phyloP scores from a whole-genome alignment of 2,888 invertebrate species.

The Hydraecia micacea region DNA sequence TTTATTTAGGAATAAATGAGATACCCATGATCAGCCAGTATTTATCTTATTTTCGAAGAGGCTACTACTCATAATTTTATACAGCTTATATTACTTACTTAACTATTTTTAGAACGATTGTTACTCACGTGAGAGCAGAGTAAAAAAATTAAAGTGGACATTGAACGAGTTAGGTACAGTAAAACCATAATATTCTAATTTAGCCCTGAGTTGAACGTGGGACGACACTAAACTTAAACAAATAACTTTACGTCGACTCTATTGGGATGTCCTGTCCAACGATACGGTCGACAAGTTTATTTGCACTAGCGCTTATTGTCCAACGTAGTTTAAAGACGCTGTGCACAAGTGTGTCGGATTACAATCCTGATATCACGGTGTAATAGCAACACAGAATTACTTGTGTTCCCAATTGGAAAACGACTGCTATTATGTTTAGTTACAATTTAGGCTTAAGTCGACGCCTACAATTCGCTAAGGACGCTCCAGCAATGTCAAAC shows the following conservation, averaged over 20 bases:
- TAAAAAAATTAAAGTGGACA: conserved; percentile 75
- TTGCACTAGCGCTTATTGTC: conserved; percentile 65
- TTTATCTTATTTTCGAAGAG: not conserved
- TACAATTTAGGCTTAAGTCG: conserved; percentile 73
- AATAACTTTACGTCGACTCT: conserved; percentile 88
- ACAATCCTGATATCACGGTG: conserved; percentile 52
- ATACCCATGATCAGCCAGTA: not conserved
- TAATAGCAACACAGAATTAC: conserved; percentile 59
- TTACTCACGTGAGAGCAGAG: conserved; percentile 59
- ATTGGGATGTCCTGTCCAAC: conserved; percentile 88
- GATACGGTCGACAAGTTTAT: conserved; percentile 69
- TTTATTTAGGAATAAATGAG: not conserved
- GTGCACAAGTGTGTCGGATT: conserved; percentile 60
- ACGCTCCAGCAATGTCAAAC: conserved; percentile 76
- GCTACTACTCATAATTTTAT: not conserved
- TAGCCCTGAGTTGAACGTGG: conserved; percentile 78
- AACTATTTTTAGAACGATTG: conserved; percentile 6
- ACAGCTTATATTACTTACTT: not conserved
- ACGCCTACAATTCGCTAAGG: conserved; percentile 74
- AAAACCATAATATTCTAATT: conserved; percentile 86
- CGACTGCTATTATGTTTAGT: conserved; percentile 57
- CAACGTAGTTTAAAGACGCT: conserved; percentile 58
- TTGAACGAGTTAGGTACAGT: conserved; percentile 80
- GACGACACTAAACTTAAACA: conserved; percentile 89
- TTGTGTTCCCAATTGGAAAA: conserved; percentile 69